phyloP scores from a whole-genome alignment of 2,113 vertebrate genomes.

The Oreochromis niloticus region DNA sequence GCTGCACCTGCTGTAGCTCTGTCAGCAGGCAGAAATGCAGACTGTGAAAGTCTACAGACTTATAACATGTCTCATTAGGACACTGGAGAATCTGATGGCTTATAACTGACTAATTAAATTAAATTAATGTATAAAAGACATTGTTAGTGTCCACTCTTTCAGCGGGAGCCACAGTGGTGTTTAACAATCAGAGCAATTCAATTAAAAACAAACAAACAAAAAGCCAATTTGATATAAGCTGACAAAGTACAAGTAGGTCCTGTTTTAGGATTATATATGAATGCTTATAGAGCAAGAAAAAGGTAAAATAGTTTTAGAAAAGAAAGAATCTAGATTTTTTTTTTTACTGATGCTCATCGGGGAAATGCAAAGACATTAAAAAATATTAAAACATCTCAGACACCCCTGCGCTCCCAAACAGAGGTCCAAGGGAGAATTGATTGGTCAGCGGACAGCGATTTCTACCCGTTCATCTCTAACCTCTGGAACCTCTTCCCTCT shows the following conservation, averaged over 20 bases:
- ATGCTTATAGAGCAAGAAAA: background rate
- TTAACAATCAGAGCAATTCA: background rate
- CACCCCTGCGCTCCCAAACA: background rate
- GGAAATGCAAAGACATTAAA: background rate
- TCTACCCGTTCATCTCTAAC: background rate
- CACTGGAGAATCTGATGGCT: background rate
- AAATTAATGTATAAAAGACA: background rate
- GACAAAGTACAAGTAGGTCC: background rate
- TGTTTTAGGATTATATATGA: background rate
- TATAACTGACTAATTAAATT: background rate
- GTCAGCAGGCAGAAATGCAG: background rate
- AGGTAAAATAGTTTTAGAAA: background rate
- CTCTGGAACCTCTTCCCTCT: background rate
- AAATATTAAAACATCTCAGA: background rate
- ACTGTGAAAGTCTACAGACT: background rate
- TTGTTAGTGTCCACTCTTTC: background rate
- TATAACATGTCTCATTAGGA: background rate
- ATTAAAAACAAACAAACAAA: background rate
- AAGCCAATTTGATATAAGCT: background rate
- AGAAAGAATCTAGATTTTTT: background rate
- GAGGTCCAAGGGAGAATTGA: background rate
- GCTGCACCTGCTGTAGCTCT: background rate
- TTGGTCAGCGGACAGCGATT: background rate
- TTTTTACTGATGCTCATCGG: background rate
- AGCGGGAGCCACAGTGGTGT: background rate